These are phyloP conservation scores for Lycophotia porphyrea DNA, from an alignment of 2,888 invertebrate genomes.

Conservation along the genomic window DNA sequence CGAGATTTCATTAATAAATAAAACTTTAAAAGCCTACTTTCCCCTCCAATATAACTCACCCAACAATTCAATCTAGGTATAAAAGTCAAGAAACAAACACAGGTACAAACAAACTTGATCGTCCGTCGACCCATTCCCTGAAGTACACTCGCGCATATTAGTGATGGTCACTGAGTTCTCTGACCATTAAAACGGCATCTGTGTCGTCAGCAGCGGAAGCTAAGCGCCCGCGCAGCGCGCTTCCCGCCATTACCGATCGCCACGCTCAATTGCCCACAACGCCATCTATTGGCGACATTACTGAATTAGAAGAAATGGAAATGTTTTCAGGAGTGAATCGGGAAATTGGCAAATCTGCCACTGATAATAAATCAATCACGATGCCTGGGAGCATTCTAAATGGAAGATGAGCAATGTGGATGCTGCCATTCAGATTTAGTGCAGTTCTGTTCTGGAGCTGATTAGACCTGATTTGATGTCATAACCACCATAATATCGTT, in stretches of 20 bases:
- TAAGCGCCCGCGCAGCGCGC: slow-evolving; percentile 54
- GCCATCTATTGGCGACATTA: slow-evolving; percentile 51
- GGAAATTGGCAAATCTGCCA: not conserved
- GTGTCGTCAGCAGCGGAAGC: slow-evolving; percentile 67
- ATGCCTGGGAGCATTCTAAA: not conserved
- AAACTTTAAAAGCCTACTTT: not conserved
- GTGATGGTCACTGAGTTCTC: slow-evolving; percentile 69
- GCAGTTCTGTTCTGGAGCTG: not conserved
- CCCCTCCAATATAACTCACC: not conserved
- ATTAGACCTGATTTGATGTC: not conserved
- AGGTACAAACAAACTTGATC: slow-evolving; percentile 37
- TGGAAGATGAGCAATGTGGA: not conserved
- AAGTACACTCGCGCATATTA: slow-evolving; percentile 66
- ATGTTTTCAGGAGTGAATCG: slow-evolving; percentile 27
- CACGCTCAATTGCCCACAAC: slow-evolving; percentile 58
- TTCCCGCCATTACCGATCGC: slow-evolving; percentile 68
- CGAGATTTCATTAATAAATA: not conserved
- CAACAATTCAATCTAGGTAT: not conserved
- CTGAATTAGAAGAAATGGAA: slow-evolving; percentile 42
- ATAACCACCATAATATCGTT: not conserved
- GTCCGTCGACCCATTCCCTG: slow-evolving; percentile 65
- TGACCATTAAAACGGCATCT: slow-evolving; percentile 71
- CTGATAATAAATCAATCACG: not conserved
- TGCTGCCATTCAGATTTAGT: not conserved
- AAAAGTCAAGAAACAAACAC: not conserved